Conservation (phyloP, 1,140 invertebrate species). For the Mactra quadrangularis region DNA sequence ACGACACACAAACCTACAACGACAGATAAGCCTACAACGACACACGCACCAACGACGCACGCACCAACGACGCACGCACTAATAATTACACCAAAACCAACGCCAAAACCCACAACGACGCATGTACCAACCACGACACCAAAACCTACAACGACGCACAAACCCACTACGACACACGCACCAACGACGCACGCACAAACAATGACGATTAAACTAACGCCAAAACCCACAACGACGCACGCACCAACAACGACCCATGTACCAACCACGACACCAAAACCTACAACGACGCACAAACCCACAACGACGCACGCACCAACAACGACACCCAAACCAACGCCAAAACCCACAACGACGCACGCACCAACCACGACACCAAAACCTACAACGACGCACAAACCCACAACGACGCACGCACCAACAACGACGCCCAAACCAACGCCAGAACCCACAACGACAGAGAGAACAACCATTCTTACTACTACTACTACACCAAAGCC, state of each 20-base stretch:
- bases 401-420: neutral
- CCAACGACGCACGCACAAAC: neutral
- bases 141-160: neutral
- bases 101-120: neutral
- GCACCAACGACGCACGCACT: neutral
- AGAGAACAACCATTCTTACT: neutral
- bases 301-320: slow-evolving; percentile 6
- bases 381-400: neutral
- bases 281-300: neutral
- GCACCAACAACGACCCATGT: neutral
- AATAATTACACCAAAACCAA: neutral
- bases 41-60: neutral
- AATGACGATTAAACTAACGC: neutral
- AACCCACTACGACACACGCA: neutral
- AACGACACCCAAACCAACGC: neutral
- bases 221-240: neutral
- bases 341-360: neutral
- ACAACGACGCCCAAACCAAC: slow-evolving; percentile 2
- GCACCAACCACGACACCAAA: neutral
- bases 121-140: neutral
- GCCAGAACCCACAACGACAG: neutral
- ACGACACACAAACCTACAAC: neutral
- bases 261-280: neutral
- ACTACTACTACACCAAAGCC: neutral
- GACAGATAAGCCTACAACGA: neutral